Evolutionary conservation across 2,797 vertebrate genomes (phyloP), one percentile per base, ranked within the genome.

Genomic region (Bryconaethiops microstoma): DNA sequence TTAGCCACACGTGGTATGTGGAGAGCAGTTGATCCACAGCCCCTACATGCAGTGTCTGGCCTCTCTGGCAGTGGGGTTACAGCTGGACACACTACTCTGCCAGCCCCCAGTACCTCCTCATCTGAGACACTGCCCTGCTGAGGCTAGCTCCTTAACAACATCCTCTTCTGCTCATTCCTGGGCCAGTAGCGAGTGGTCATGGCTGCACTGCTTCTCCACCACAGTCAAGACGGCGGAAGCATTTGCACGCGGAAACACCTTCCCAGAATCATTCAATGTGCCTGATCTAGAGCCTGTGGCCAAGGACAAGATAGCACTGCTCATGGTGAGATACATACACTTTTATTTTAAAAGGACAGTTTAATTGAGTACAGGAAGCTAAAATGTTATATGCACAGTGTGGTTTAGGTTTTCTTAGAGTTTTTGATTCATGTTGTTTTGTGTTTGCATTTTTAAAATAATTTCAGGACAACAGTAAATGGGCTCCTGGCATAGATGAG

Each of bases 21-120:
- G 98, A 0, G 98, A 99, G 89, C 98, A 99, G 92, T 95, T 99
- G 0, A 95, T 99, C 75, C 98, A 99, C 81, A 99, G 98, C 82
- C 96, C 97, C 7, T 99, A 99, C 69, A 98, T 99, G 97, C 98
- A 99, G 87, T 99, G 98, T 87, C 90, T 99, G 23, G 95, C 98
- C 23, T 99, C 97, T 0, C 92, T 99, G n/a, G 97, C 97, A 0
- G 97, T 99, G 74, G 98, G 98, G 1, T 95, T 99, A 59, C 96
- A 96, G 82, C 93, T 99, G 79, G 98, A 99, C 72, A 93, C 93
- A 82, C 94, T 99, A 35, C 90, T 99, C 74, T 99, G 98, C 85
- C 94, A 86, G 25, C 93, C 97, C 0, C 95, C 96, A 0, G 92
- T 96, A 45, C 95, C 97, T 0, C 96, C 95, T 19, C 95, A 96